Percentiles rank a stretch among this genome's conserved stretches.
Conservation (phyloP, 2,797 vertebrate species). For the Bovichtus diacanthus region DNA sequence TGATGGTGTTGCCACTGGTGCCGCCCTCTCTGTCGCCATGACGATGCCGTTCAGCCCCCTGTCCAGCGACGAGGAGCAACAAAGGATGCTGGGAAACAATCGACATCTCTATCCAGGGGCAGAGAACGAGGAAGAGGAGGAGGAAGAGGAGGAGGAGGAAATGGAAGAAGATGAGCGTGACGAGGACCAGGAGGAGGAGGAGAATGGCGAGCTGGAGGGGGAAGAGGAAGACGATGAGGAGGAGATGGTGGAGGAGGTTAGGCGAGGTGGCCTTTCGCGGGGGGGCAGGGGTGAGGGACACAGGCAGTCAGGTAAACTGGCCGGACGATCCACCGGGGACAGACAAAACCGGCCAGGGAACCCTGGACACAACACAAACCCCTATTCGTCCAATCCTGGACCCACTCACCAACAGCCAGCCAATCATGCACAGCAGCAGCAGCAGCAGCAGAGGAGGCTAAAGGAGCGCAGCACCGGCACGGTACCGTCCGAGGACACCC, state of each 20-base stretch:
- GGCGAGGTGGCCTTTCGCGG: slow-evolving; percentile 68
- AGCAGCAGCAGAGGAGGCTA: slow-evolving; percentile 82
- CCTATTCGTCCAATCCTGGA: slow-evolving; percentile 83
- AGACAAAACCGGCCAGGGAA: slow-evolving; percentile 79
- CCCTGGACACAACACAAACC: slow-evolving; percentile 81
- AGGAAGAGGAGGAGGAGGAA: slow-evolving; percentile 90
- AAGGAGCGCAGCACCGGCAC: slow-evolving; percentile 88
- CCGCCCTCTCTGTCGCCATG: slow-evolving; percentile 85
- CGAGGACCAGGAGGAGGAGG: slow-evolving; percentile 79
- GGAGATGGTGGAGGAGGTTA: slow-evolving; percentile 78
- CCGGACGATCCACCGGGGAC: slow-evolving; percentile 69
- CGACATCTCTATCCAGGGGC: slow-evolving; percentile 91
- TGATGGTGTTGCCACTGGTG: slow-evolving; percentile 86
- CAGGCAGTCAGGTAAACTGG: slow-evolving; percentile 78
- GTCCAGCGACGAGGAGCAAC: slow-evolving; percentile 94
- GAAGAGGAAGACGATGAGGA: slow-evolving; percentile 82
- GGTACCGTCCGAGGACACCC: slow-evolving; percentile 87
- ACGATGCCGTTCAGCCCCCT: slow-evolving; percentile 94
- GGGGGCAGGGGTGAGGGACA: slow-evolving; percentile 76
- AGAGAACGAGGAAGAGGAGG: slow-evolving; percentile 92
- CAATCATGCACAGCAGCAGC: slow-evolving; percentile 78
- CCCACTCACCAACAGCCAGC: slow-evolving; percentile 79
- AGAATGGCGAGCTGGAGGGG: slow-evolving; percentile 81
- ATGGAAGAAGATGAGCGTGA: slow-evolving; percentile 85
- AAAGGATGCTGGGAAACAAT: slow-evolving; percentile 89